Conservation (phyloP, 2,888 invertebrate species). For the Tethea ocularis region DNA sequence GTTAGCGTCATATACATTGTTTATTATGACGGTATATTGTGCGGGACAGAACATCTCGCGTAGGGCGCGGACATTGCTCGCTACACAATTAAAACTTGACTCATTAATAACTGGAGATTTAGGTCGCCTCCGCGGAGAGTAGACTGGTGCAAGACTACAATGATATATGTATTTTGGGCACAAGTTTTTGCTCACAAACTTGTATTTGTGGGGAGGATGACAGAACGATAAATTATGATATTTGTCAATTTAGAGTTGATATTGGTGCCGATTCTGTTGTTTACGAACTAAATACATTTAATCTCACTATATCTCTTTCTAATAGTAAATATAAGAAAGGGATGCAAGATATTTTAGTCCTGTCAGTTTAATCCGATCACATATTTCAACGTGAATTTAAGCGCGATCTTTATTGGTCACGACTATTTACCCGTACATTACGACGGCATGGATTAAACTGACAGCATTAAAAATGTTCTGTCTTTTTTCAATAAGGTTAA, state of each 20-base stretch:
- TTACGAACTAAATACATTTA: no score
- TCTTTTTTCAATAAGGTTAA: no score
- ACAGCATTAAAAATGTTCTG: no score
- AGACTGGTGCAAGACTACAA: constrained; percentile 19
- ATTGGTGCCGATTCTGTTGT: no score
- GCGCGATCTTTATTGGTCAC: no score
- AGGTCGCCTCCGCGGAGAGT: constrained; percentile 42
- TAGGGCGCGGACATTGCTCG: constrained; percentile 35
- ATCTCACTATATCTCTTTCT: no score
- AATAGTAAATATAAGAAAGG: no score
- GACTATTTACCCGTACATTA: no score
- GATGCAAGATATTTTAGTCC: no score
- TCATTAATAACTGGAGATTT: constrained; percentile 70
- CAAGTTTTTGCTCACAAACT: constrained; percentile 38
- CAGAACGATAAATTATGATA: constrained; percentile 6
- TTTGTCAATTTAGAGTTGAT: constrained; percentile 4
- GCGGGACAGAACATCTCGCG: constrained; percentile 20
- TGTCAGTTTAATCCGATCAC: no score
- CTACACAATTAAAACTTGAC: constrained; percentile 69
- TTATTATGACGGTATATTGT: constrained; percentile 10
- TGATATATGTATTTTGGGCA: constrained; percentile 38
- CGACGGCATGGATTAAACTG: no score
- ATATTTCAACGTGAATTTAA: no score
- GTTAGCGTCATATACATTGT: not conserved
- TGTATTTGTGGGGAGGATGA: constrained; percentile 11